Conservation (phyloP, 2,113 vertebrate genomes). For the Pampusana beccarii region DNA sequence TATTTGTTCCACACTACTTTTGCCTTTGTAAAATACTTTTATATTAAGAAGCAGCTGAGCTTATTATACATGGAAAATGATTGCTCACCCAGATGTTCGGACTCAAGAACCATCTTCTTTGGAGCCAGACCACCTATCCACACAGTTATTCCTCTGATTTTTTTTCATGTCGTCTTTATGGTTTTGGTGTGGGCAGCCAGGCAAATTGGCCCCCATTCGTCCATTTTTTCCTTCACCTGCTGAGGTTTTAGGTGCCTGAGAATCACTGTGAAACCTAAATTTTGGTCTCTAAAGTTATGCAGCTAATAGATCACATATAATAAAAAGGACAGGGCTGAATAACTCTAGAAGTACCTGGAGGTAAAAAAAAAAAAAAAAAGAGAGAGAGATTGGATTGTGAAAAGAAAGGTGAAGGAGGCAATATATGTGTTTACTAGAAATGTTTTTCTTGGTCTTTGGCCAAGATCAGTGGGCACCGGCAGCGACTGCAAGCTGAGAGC, state of each 20-base stretch:
- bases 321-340: neutral
- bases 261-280: neutral
- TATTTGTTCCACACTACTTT: neutral
- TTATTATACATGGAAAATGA: neutral
- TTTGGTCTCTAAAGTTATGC: neutral
- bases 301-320: neutral
- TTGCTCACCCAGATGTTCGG: neutral
- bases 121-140: neutral
- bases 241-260: neutral
- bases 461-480: neutral
- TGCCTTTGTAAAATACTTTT: neutral
- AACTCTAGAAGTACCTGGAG: neutral
- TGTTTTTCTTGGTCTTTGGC: neutral
- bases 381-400: neutral
- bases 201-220: neutral
- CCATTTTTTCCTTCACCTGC: neutral
- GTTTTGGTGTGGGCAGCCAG: neutral
- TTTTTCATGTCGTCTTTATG: neutral
- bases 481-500: neutral
- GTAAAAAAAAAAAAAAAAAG: neutral
- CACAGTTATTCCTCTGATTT: neutral
- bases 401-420: neutral
- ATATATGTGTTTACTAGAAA: neutral
- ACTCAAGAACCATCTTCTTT: neutral
- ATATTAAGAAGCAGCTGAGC: neutral